These are phyloP conservation scores for Dioctria rufipes DNA, from an alignment of 2,888 invertebrate genomes.

Conservation along the genomic window DNA sequence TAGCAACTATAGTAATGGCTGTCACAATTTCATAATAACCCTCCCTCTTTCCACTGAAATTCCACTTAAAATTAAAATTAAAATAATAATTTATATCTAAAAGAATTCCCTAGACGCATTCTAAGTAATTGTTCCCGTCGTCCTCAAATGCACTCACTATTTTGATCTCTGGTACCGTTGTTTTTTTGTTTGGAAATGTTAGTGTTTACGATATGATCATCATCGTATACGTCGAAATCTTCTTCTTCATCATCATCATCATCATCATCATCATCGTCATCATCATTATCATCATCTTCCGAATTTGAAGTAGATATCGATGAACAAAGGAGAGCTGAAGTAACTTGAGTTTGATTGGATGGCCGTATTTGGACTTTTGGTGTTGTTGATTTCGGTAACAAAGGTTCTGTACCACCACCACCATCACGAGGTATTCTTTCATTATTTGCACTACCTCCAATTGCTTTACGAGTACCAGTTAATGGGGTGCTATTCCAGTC, in stretches of 20 bases:
- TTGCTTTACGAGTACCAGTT: slow-evolving; percentile 66
- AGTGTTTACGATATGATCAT: slow-evolving; percentile 70
- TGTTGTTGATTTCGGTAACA: slow-evolving; percentile 74
- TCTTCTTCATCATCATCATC: slow-evolving; percentile 69
- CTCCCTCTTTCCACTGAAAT: background rate
- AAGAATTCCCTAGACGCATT: slow-evolving; percentile 61
- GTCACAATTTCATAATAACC: slow-evolving; percentile 36
- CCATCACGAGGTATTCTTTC: slow-evolving; percentile 65
- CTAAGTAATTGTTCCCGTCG: slow-evolving; percentile 65
- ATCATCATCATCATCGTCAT: slow-evolving; percentile 70
- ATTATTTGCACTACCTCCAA: slow-evolving; percentile 61
- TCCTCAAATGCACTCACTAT: slow-evolving; percentile 68
- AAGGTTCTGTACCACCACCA: slow-evolving; percentile 71
- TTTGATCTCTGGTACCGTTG: slow-evolving; percentile 7
- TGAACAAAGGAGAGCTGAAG: slow-evolving; percentile 76
- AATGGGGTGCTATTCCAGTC: slow-evolving; percentile 66
- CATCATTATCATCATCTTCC: slow-evolving; percentile 68
- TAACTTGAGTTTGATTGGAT: slow-evolving; percentile 73
- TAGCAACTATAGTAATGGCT: slow-evolving; percentile 22
- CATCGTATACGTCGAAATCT: slow-evolving; percentile 70
- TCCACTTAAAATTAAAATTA: slow-evolving; percentile 59
- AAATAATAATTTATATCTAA: slow-evolving; percentile 61
- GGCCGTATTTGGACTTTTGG: slow-evolving; percentile 75
- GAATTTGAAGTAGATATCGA: slow-evolving; percentile 76
- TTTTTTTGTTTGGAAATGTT: slow-evolving; percentile 54